Percentiles rank a stretch among this genome's conserved stretches.
phyloP scores from a whole-genome alignment of 1,140 invertebrate genomes.

The Lordiphosa collinella region DNA sequence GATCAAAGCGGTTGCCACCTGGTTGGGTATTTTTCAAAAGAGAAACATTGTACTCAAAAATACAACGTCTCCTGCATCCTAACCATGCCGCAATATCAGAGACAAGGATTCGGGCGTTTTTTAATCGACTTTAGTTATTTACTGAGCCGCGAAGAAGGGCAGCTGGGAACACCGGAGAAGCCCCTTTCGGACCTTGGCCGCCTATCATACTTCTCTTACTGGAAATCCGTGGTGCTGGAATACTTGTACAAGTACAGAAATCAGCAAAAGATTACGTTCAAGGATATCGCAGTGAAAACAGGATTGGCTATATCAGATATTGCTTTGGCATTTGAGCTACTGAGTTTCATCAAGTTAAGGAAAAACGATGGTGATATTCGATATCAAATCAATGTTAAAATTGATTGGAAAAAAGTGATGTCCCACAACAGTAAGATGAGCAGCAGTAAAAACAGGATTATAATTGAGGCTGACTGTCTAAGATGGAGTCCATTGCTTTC shows the following conservation, averaged over 20 bases:
- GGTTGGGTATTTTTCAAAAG: slow-evolving; percentile 95
- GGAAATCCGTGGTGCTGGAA: slow-evolving; percentile 95
- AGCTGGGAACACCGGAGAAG: slow-evolving; percentile 98
- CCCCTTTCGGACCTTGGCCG: slow-evolving; percentile 96
- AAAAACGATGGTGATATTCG: slow-evolving; percentile 81
- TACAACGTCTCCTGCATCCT: slow-evolving; percentile 99
- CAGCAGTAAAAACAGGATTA: slow-evolving; percentile 86
- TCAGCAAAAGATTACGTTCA: slow-evolving; percentile 83
- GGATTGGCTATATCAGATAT: slow-evolving; percentile 97
- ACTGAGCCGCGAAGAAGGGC: slow-evolving; percentile 94
- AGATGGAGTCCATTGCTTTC: slow-evolving; percentile 95
- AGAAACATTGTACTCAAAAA: slow-evolving; percentile 98
- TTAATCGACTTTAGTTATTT: slow-evolving; percentile 99
- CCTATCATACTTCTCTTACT: slow-evolving; percentile 97
- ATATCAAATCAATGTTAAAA: slow-evolving; percentile 83
- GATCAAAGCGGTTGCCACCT: slow-evolving; percentile 94
- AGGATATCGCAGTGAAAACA: slow-evolving; percentile 92
- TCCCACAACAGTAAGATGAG: slow-evolving; percentile 86
- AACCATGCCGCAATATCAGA: slow-evolving; percentile 98
- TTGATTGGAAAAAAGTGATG: slow-evolving; percentile 92
- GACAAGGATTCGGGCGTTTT: slow-evolving; percentile 97
- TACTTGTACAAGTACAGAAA: slow-evolving; percentile 85
- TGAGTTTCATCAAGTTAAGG: slow-evolving; percentile 87
- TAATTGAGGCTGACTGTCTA: slow-evolving; percentile 92
- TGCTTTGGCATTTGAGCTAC: slow-evolving; percentile 89